Conservation (phyloP, 2,888 invertebrate species). For the Xestia rhomboidea region DNA sequence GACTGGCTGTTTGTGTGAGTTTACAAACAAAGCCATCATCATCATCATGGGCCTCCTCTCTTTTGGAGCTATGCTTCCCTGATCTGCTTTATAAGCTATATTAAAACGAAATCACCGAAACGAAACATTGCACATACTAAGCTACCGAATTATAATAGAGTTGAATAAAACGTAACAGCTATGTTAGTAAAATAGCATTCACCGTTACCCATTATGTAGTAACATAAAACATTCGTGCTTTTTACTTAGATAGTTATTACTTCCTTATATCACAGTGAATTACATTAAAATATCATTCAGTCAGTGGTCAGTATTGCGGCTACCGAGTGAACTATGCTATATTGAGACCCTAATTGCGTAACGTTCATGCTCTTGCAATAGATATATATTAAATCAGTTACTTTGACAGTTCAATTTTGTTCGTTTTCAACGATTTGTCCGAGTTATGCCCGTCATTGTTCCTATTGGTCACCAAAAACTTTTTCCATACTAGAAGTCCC, state of each 20-base stretch:
- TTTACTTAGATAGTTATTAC: constrained; percentile 50
- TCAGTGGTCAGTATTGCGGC: constrained; percentile 12
- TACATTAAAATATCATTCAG: constrained; percentile 30
- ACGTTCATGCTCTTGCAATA: not conserved
- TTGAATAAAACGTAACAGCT: constrained; percentile 56
- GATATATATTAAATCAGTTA: not conserved
- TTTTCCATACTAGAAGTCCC: too few relatives aligned
- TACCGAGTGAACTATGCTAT: not conserved
- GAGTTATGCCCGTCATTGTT: too few relatives aligned
- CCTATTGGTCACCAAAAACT: too few relatives aligned
- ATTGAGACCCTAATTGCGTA: constrained; percentile 11
- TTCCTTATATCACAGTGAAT: constrained; percentile 50
- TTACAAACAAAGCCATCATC: not conserved
- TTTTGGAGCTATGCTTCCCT: not conserved
- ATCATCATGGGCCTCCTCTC: not conserved
- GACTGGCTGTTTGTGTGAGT: not conserved
- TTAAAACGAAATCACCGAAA: constrained; percentile 48
- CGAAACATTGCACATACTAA: constrained; percentile 47
- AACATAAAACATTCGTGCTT: constrained; percentile 45
- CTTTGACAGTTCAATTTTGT: constrained; percentile 16
- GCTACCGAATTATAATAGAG: constrained; percentile 49
- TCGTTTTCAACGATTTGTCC: not conserved
- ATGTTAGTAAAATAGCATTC: constrained; percentile 50
- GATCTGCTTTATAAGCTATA: constrained; percentile 3
- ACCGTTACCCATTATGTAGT: constrained; percentile 56